Evolutionary conservation across 2,797 vertebrate genomes (phyloP), one percentile per base, ranked within the genome.

Genomic region (Lates japonicus): DNA sequence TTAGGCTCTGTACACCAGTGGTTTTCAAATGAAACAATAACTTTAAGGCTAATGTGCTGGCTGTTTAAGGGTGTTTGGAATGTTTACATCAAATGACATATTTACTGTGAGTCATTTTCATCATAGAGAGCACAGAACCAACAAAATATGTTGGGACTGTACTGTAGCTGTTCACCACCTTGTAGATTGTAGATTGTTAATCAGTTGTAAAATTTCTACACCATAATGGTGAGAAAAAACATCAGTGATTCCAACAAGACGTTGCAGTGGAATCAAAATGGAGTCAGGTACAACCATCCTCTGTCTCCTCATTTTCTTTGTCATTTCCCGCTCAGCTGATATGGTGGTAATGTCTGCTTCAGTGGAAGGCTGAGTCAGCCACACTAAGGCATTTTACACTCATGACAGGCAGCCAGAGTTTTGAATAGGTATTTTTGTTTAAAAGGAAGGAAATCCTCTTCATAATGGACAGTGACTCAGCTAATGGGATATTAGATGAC

Each of bases 401-500:
- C 35, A 13, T 20, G 16, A 68, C 31, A 48, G 55, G 48, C 55
- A 4, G 25, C 13, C 55, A 39, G 41, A 20, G 7, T 29, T 70
- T 55, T 60, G 52, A 78, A 64, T 13, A 29, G 20, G 12, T 35
- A 8, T 55, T 39, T 78, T 52, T 66, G 59, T 58, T 67, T 54
- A 19, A 58, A 59, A 59, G 51, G 49, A 71, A 66, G 55, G 54
- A 37, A 67, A 33, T 65, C 55, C 60, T 82, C 54, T 20, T 61
- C 10, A 44, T 44, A 73, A 61, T n/a, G 20, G n/a, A 35, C 52
- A 49, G 22, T 62, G 54, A 64, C 25, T 66, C 44, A 25, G 31
- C 35, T 39, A 63, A 35, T 41, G 25, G 17, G 31, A 58, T 62
- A 71, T 54, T 33, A n/a, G 42, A n/a, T 48, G 54, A 44, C 11